These are phyloP conservation scores for Eupithecia tripunctaria DNA, from an alignment of 2,888 invertebrate species.

Conservation along the genomic window DNA sequence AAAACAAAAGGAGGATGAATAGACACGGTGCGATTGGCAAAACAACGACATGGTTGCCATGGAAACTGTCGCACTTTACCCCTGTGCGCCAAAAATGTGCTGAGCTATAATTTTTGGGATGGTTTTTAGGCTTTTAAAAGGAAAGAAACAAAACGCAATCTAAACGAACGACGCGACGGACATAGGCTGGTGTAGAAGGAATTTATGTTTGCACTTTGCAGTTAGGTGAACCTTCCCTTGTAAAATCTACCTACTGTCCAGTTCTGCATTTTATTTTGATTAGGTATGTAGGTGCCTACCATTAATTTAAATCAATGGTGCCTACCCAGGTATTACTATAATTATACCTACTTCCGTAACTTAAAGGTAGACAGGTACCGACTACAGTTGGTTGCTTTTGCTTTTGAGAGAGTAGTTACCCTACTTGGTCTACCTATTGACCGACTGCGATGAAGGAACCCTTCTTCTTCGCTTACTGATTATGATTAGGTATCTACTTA, in stretches of 20 bases:
- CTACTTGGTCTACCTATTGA: no score
- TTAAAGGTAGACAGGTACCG: no score
- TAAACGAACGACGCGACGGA: background rate
- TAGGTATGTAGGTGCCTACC: no score
- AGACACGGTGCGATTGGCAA: conserved; percentile 74
- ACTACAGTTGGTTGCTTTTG: background rate
- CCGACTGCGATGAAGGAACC: no score
- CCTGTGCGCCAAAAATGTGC: conserved; percentile 61
- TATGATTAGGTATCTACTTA: no score
- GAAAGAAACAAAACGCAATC: conserved; percentile 11
- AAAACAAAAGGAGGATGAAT: conserved; percentile 64
- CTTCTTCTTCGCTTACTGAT: no score
- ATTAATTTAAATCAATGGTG: no score
- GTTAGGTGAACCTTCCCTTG: background rate
- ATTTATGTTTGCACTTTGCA: conserved; percentile 3
- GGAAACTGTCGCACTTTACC: conserved; percentile 70
- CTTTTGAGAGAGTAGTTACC: background rate
- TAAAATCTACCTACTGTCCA: background rate
- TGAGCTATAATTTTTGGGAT: conserved; percentile 46
- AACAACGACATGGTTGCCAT: conserved; percentile 77
- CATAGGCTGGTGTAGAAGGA: background rate
- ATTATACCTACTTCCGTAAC: background rate
- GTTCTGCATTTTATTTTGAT: background rate
- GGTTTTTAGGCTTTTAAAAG: conserved; percentile 30
- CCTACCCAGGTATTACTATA: no score